Evolutionary conservation across 2,113 vertebrate genomes (phyloP).

Genomic region (Thunnus thynnus): DNA sequence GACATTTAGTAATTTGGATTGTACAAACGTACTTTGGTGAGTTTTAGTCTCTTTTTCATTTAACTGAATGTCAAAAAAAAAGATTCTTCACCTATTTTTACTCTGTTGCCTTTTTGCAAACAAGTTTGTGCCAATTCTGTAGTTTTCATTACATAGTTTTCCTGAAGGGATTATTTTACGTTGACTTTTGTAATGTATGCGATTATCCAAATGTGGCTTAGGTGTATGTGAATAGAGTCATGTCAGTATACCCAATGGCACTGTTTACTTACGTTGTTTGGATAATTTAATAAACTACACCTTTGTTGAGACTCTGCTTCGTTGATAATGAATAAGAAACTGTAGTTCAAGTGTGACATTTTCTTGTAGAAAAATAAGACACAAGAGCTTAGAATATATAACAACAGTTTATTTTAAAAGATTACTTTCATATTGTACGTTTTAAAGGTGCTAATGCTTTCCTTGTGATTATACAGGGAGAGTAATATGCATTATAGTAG

Average conservation of each 20-base stretch:
- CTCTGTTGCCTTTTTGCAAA: slow-evolving; percentile 72
- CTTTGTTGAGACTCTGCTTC: slow-evolving; percentile 69
- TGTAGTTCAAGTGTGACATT: background rate
- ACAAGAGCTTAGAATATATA: slow-evolving; percentile 67
- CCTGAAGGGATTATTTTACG: slow-evolving; percentile 65
- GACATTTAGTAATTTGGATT: slow-evolving; percentile 80
- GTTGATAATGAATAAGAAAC: slow-evolving; percentile 16
- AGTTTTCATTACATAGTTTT: slow-evolving; percentile 71
- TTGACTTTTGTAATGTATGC: slow-evolving; percentile 79
- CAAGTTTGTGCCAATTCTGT: slow-evolving; percentile 73
- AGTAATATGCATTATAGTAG: slow-evolving; percentile 76
- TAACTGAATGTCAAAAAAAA: slow-evolving; percentile 69
- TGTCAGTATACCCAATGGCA: slow-evolving; percentile 61
- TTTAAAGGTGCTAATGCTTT: slow-evolving; percentile 81
- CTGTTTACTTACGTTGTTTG: slow-evolving; percentile 77
- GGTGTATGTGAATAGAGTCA: slow-evolving; percentile 66
- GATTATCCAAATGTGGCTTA: slow-evolving; percentile 72
- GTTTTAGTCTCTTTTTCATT: slow-evolving; percentile 68
- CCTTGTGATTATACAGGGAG: slow-evolving; percentile 77
- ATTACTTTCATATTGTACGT: slow-evolving; percentile 76
- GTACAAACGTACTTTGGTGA: slow-evolving; percentile 73
- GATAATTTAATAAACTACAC: slow-evolving; percentile 82
- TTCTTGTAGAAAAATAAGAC: slow-evolving; percentile 29
- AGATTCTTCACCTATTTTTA: slow-evolving; percentile 72
- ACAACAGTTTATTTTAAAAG: slow-evolving; percentile 87